phyloP scores from a whole-genome alignment of 30 jellyfish, hydroid and myxozoan genomes.

The Pelagia noctiluca region DNA sequence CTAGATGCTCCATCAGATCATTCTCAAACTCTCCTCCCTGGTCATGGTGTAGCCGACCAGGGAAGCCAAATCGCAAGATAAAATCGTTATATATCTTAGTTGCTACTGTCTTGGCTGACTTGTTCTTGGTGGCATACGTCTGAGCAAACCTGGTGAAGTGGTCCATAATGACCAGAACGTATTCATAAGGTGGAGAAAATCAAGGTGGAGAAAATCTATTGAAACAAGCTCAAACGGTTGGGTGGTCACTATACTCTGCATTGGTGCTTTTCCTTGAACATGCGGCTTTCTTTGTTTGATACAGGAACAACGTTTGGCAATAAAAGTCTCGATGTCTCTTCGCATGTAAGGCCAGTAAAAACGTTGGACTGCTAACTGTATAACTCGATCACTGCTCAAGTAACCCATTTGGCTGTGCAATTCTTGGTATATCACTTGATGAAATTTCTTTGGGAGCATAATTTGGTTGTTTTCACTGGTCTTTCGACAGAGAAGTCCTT shows the following conservation, averaged over 20 bases:
- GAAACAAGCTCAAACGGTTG: conserved; percentile 57
- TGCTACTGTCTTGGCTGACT: conserved; percentile 63
- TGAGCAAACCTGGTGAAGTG: conserved; percentile 35
- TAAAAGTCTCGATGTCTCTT: conserved; percentile 32
- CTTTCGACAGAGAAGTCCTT: conserved; percentile 38
- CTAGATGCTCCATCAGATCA: conserved; percentile 27
- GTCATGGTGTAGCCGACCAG: conserved; percentile 59
- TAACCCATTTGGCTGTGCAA: conserved; percentile 66
- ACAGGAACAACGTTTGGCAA: conserved; percentile 34
- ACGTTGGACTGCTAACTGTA: conserved; percentile 62
- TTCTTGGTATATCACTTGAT: conserved; percentile 29
- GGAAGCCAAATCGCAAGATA: conserved; percentile 60
- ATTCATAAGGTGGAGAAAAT: neutral
- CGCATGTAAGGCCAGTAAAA: conserved; percentile 71
- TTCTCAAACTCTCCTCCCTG: conserved; percentile 70
- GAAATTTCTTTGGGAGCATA: conserved; percentile 41
- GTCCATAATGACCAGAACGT: conserved; percentile 9
- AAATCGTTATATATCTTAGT: conserved; percentile 51
- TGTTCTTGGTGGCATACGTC: conserved; percentile 49
- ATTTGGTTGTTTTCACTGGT: conserved; percentile 52
- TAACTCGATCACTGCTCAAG: conserved; percentile 60
- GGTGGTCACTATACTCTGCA: conserved; percentile 30
- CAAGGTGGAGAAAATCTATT: conserved; percentile 51
- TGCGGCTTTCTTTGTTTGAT: conserved; percentile 25
- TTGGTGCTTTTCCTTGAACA: conserved; percentile 26